These are phyloP conservation scores for Aethina tumida DNA, from an alignment of 1,140 invertebrate genomes.

Conservation along the genomic window DNA sequence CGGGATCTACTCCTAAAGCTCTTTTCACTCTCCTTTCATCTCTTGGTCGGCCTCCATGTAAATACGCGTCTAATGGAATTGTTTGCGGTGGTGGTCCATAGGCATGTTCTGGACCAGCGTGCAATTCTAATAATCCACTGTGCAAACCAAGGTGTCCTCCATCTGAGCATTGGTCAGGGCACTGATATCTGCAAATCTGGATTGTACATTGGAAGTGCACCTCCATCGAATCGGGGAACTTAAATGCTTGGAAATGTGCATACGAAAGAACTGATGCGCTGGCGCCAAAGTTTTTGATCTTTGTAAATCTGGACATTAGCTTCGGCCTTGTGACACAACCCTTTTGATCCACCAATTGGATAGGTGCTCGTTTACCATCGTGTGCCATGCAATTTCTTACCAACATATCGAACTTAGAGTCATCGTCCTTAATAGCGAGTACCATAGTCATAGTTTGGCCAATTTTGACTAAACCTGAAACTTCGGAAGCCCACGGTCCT, in stretches of 20 bases:
- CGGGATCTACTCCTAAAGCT: conserved; percentile 48
- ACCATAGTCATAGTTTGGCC: conserved; percentile 98
- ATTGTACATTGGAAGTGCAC: conserved; percentile 95
- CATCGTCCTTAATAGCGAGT: conserved; percentile 89
- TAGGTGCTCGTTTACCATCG: conserved; percentile 88
- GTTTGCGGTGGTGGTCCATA: conserved; percentile 57
- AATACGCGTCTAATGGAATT: conserved; percentile 51
- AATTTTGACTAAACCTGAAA: conserved; percentile 88
- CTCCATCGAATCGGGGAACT: conserved; percentile 94
- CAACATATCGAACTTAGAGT: conserved; percentile 93
- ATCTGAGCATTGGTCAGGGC: conserved; percentile 80
- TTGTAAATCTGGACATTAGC: conserved; percentile 87
- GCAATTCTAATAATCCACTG: conserved; percentile 40
- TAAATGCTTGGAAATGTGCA: conserved; percentile 90
- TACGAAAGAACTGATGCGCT: conserved; percentile 86
- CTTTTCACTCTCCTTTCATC: conserved; percentile 63
- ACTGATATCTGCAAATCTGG: conserved; percentile 87
- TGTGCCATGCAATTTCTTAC: conserved; percentile 91
- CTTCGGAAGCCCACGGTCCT: conserved; percentile 91
- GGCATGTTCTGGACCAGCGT: conserved; percentile 49
- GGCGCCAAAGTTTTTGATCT: conserved; percentile 91
- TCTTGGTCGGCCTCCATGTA: conserved; percentile 51
- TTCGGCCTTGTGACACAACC: conserved; percentile 88
- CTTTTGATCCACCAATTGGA: conserved; percentile 85
- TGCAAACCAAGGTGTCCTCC: conserved; percentile 27